These are phyloP conservation scores for Anastrepha obliqua DNA, from an alignment of 1,140 invertebrate genomes.

Conservation along the genomic window DNA sequence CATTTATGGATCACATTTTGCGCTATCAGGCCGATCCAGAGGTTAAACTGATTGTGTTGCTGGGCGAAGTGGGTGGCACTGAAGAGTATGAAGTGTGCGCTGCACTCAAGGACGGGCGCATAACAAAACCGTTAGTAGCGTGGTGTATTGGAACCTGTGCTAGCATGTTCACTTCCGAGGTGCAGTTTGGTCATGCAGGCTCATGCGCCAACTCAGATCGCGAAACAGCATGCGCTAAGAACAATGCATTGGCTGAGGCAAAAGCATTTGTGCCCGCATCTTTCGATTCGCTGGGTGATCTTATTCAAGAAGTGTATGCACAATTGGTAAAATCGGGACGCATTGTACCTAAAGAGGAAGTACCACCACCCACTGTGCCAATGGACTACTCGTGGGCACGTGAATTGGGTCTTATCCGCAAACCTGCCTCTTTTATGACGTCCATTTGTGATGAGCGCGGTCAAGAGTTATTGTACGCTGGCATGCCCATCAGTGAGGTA, in stretches of 20 bases:
- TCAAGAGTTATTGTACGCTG: slow-evolving; percentile 97
- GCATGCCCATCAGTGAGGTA: slow-evolving; percentile 98
- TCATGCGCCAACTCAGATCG: slow-evolving; percentile 95
- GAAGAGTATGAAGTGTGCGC: slow-evolving; percentile 98
- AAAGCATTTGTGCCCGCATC: slow-evolving; percentile 94
- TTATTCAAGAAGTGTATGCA: slow-evolving; percentile 84
- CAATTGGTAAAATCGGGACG: slow-evolving; percentile 87
- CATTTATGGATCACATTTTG: slow-evolving; percentile 98
- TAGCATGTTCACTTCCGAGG: slow-evolving; percentile 95
- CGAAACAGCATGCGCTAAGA: slow-evolving; percentile 97
- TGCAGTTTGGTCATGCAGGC: slow-evolving; percentile 99
- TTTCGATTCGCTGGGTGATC: slow-evolving; percentile 91
- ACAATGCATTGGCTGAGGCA: slow-evolving; percentile 86
- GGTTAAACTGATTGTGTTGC: slow-evolving; percentile 95
- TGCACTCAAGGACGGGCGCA: slow-evolving; percentile 86
- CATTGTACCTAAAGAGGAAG: slow-evolving; percentile 91
- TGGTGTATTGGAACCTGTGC: slow-evolving; percentile 98
- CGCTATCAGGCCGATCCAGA: slow-evolving; percentile 86
- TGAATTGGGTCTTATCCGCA: slow-evolving; percentile 97
- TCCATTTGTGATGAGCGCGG: slow-evolving; percentile 99
- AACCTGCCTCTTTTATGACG: slow-evolving; percentile 99
- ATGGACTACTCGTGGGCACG: slow-evolving; percentile 99
- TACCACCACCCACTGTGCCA: slow-evolving; percentile 97
- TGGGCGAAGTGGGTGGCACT: slow-evolving; percentile 99
- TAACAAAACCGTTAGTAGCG: slow-evolving; percentile 96